Conservation (phyloP, 2,888 invertebrate species). For the Chloromyia formosa region DNA sequence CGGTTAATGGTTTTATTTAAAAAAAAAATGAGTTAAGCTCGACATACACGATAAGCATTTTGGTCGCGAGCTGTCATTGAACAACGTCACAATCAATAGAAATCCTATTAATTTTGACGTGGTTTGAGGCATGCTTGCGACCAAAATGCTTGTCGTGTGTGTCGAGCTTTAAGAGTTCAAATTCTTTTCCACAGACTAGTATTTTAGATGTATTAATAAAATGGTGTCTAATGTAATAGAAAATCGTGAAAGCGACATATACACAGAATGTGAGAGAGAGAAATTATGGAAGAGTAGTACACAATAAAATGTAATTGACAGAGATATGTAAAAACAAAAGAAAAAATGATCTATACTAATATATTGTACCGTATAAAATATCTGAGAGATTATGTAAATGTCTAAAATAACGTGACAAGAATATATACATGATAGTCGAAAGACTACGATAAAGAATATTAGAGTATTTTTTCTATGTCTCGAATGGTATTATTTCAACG, state of each 20-base stretch:
- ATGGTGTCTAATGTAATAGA: constrained; percentile 22
- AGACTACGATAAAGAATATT: background rate
- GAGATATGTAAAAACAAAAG: background rate
- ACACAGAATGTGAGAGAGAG: background rate
- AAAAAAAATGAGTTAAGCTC: too few species aligned
- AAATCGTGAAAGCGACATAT: background rate
- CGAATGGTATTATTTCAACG: too few species aligned
- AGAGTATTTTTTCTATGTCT: too few species aligned
- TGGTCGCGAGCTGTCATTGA: too few species aligned
- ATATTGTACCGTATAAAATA: background rate
- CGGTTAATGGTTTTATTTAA: too few species aligned
- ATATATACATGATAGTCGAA: background rate
- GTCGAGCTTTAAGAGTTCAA: too few species aligned
- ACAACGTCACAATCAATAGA: too few species aligned
- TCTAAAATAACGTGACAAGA: constrained; percentile 21
- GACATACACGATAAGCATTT: too few species aligned
- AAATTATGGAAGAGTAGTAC: background rate
- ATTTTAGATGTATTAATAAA: background rate
- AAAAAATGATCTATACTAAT: background rate
- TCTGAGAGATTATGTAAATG: constrained; percentile 27
- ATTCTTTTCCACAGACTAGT: background rate
- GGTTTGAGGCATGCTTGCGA: too few species aligned
- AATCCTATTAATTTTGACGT: background rate
- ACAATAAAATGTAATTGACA: too few species aligned
- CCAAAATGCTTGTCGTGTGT: too few species aligned